phyloP scores from a whole-genome alignment of 2,797 vertebrate genomes.

The Hipposideros larvatus region DNA sequence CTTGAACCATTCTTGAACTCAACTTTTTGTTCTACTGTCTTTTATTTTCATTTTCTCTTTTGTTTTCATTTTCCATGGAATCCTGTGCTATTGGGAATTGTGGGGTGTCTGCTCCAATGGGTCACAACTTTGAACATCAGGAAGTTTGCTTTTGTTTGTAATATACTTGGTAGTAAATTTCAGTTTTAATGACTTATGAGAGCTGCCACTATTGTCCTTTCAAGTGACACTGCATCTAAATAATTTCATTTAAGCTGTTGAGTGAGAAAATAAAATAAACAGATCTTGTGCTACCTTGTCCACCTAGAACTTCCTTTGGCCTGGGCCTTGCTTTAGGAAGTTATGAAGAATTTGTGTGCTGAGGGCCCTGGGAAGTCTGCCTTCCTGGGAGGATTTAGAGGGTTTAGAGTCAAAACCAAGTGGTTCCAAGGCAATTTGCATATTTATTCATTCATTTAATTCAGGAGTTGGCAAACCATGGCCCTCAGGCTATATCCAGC shows the following conservation, averaged over 20 bases:
- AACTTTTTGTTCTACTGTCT: not conserved
- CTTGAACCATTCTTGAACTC: not conserved
- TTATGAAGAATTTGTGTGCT: not conserved
- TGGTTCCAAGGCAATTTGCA: not conserved
- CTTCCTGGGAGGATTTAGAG: not conserved
- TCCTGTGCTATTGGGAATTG: not conserved
- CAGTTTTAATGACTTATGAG: not conserved
- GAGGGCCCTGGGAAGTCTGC: not conserved
- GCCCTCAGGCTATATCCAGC: not conserved
- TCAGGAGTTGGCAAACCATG: not conserved
- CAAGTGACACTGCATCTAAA: not conserved
- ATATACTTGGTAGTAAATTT: not conserved
- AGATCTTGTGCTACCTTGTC: not conserved
- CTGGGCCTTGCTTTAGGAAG: not conserved
- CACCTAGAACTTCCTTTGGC: not conserved
- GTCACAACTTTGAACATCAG: not conserved
- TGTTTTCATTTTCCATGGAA: not conserved
- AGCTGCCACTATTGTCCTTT: not conserved
- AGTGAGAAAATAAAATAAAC: not conserved
- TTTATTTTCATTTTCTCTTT: not conserved
- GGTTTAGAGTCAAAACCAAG: not conserved
- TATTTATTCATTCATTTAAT: not conserved
- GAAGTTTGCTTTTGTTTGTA: not conserved
- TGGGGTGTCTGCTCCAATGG: not conserved
- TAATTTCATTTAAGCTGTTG: not conserved